Evolutionary conservation across 2,113 vertebrate genomes (phyloP).

Genomic region (Poeciliopsis occidentalis): DNA sequence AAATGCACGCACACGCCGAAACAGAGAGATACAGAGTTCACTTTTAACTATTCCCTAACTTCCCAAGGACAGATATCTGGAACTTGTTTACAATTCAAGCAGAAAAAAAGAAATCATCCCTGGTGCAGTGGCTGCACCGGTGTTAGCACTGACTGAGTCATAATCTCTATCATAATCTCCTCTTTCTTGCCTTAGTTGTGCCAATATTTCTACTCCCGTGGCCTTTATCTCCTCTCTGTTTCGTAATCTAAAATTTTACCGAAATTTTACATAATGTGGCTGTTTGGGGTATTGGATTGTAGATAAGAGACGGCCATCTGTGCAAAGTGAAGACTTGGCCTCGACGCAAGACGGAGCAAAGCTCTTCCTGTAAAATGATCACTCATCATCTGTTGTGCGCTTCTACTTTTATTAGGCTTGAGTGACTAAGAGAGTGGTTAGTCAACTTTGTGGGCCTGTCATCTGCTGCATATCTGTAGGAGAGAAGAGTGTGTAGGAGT

Average conservation of each 20-base stretch:
- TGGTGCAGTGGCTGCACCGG: conserved; percentile 33
- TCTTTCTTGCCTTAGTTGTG: background rate
- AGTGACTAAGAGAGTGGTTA: conserved; percentile 52
- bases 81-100: conserved; percentile 70
- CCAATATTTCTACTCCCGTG: background rate
- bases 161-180: background rate
- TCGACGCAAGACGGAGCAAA: conserved; percentile 16
- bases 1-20: conserved; percentile 53
- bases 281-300: conserved; percentile 2
- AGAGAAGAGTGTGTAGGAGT: conserved; percentile 21
- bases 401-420: conserved; percentile 29
- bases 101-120: conserved; percentile 45
- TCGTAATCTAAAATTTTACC: background rate
- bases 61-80: conserved; percentile 65
- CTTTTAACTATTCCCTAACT: conserved; percentile 65
- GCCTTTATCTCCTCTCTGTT: conserved; percentile 14
- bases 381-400: conserved; percentile 58
- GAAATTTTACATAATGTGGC: conserved; percentile 17
- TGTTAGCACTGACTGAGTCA: conserved; percentile 17
- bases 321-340: conserved; percentile 36
- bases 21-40: conserved; percentile 53
- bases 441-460: conserved; percentile 4
- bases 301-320: conserved; percentile 14
- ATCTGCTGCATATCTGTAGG: conserved; percentile 23
- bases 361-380: conserved; percentile 54